phyloP scores from a whole-genome alignment of 2,797 vertebrate species.

The Odontamblyopus lacepedii region DNA sequence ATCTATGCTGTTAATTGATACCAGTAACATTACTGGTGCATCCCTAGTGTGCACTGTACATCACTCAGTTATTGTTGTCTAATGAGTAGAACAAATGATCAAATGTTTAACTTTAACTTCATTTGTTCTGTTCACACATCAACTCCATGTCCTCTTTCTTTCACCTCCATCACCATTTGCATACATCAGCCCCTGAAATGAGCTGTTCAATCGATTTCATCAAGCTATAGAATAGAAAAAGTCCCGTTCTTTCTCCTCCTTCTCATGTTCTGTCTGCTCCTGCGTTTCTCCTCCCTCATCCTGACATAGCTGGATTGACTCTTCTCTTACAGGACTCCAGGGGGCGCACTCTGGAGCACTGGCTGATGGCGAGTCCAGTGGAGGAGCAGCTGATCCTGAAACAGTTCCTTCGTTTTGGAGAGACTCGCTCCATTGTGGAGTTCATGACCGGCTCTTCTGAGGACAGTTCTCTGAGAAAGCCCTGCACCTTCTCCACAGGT shows the following conservation, averaged over 20 bases:
- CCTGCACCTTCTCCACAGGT: neutral
- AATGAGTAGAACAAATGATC: no score
- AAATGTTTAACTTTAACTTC: no score
- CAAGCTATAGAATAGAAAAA: neutral
- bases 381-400: constrained; percentile 87
- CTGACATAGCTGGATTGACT: neutral
- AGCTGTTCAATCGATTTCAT: neutral
- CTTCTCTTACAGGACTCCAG: constrained; percentile 74
- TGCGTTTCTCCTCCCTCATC: no score
- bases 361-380: constrained; percentile 86
- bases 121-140: no score
- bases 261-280: no score
- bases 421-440: constrained; percentile 91
- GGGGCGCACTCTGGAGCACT: constrained; percentile 87
- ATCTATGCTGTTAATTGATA: no score
- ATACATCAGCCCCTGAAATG: no score
- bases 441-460: constrained; percentile 83
- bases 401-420: constrained; percentile 94
- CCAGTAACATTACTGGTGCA: no score
- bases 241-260: no score
- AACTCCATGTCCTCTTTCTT: neutral
- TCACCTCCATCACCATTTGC: neutral
- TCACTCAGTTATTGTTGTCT: no score
- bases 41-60: no score
- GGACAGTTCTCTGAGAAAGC: neutral